phyloP scores from a whole-genome alignment of 2,797 vertebrate species.

The Megalops cyprinoides region DNA sequence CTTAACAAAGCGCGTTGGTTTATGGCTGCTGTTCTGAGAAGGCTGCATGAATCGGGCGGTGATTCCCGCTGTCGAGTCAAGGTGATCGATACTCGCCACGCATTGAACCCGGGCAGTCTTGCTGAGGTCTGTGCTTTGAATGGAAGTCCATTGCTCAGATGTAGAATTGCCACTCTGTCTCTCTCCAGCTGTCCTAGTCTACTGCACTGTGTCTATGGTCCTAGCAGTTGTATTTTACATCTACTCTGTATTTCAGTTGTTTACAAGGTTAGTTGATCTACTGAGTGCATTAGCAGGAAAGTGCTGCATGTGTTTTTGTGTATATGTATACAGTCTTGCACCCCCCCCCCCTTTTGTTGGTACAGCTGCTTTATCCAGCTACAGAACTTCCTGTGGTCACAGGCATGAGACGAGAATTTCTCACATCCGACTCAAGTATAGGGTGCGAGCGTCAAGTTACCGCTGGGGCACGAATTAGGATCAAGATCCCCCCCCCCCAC shows the following conservation, averaged over 20 bases:
- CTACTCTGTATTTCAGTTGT: background rate
- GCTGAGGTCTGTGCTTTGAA: background rate
- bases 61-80: background rate
- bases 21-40: background rate
- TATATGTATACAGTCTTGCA: background rate
- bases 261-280: background rate
- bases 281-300: background rate
- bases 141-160: background rate
- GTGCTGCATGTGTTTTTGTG: background rate
- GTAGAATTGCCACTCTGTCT: background rate
- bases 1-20: background rate
- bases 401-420: constrained; percentile 14
- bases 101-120: background rate
- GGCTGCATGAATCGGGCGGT: background rate
- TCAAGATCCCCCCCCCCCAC: background rate
- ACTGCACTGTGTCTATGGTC: background rate
- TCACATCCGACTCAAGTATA: constrained; percentile 12
- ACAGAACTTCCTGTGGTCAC: constrained; percentile 33
- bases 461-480: background rate
- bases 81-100: background rate
- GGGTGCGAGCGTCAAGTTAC: constrained; percentile 1
- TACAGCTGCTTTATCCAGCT: constrained; percentile 17
- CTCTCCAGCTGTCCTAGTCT: background rate
- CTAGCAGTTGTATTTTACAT: background rate
- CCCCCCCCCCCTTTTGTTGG: background rate